Percentiles rank a stretch among this genome's conserved stretches.
phyloP scores from a whole-genome alignment of 2,888 invertebrate species.

The Amphipoea oculea region DNA sequence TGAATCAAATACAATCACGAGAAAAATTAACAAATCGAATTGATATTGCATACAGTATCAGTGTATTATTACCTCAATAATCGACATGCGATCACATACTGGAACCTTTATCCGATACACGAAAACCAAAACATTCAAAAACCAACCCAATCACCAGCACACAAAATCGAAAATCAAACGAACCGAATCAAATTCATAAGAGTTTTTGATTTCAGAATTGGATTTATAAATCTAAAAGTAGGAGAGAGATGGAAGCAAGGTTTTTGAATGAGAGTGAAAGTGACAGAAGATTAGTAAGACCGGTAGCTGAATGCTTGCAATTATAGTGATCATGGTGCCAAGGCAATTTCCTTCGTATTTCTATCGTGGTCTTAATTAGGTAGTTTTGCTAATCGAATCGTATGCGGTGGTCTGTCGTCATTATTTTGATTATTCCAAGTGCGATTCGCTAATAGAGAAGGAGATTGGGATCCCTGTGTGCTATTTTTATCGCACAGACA shows the following conservation, averaged over 20 bases:
- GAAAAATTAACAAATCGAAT: slow-evolving; percentile 31
- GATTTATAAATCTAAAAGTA: slow-evolving; percentile 74
- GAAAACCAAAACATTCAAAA: slow-evolving; percentile 38
- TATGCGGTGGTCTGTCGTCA: slow-evolving; percentile 83
- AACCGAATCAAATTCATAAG: slow-evolving; percentile 37
- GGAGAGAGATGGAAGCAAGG: slow-evolving; percentile 72
- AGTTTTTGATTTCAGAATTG: slow-evolving; percentile 63
- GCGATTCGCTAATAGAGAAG: slow-evolving; percentile 80
- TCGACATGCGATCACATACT: slow-evolving; percentile 52
- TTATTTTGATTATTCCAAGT: slow-evolving; percentile 85
- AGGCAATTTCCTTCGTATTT: slow-evolving; percentile 84
- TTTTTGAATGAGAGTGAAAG: slow-evolving; percentile 72
- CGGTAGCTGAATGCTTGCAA: slow-evolving; percentile 84
- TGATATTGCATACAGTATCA: slow-evolving; percentile 52
- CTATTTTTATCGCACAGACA: slow-evolving; percentile 63
- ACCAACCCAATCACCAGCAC: slow-evolving; percentile 31
- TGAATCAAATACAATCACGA: slow-evolving; percentile 27
- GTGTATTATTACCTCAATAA: slow-evolving; percentile 60
- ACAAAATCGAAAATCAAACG: slow-evolving; percentile 58
- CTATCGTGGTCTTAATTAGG: slow-evolving; percentile 86
- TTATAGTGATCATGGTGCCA: slow-evolving; percentile 83
- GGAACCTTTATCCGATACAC: slow-evolving; percentile 36
- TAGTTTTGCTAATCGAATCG: slow-evolving; percentile 86
- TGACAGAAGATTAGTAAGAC: slow-evolving; percentile 83
- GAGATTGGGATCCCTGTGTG: slow-evolving; percentile 60